phyloP scores from a whole-genome alignment of 1,140 invertebrate species.

The Himalopsyche phryganea region DNA sequence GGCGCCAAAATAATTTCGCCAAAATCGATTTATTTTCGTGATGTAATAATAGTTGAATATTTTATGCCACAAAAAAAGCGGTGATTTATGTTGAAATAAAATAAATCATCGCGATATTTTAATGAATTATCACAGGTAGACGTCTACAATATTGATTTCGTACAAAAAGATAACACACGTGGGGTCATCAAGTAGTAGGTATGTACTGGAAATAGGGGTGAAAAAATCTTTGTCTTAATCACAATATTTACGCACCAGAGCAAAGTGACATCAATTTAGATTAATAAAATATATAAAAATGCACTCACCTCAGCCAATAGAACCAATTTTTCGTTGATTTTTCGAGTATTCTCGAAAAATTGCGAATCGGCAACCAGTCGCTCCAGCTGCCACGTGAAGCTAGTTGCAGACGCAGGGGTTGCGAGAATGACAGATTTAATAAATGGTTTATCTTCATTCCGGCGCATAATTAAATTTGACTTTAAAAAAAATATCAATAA shows the following conservation, averaged over 20 bases:
- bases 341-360: constrained; percentile 31
- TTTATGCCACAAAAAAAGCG: no score
- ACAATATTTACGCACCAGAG: background rate
- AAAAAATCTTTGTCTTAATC: background rate
- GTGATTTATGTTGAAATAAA: no score
- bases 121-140: no score
- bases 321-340: constrained; percentile 13
- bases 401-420: constrained; percentile 16
- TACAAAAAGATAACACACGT: constrained; percentile 12
- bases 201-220: constrained; percentile 11
- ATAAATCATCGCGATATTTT: no score
- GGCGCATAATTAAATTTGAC: background rate
- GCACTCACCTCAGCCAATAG: constrained; percentile 19
- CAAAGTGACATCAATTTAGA: constrained; percentile 6
- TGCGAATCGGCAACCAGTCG: constrained; percentile 14
- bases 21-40: constrained; percentile 12
- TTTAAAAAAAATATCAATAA: background rate
- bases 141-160: background rate
- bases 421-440: background rate
- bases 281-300: constrained; percentile 2
- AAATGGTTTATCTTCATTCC: background rate
- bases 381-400: constrained; percentile 23
- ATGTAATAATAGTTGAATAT: no score
- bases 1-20: constrained; percentile 24
- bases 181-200: constrained; percentile 7